A percentile compares a stretch with the other conserved stretches of the same genome.
phyloP scores from a whole-genome alignment of 2,797 vertebrate genomes.

The Sandelia bainsii region DNA sequence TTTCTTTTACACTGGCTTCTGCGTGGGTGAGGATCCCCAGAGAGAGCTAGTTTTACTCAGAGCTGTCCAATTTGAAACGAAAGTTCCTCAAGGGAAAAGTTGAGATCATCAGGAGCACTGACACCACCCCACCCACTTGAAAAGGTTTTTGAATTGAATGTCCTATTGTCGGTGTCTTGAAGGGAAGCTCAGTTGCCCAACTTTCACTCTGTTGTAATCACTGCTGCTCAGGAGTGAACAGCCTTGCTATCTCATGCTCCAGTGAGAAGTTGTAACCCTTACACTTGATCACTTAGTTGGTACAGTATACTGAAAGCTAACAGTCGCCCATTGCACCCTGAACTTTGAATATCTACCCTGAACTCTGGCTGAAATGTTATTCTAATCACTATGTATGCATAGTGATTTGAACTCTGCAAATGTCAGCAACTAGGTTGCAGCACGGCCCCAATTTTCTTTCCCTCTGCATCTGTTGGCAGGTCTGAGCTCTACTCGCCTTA shows the following conservation, averaged over 20 bases:
- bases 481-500: constrained; percentile 81
- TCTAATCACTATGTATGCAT: constrained; percentile 55
- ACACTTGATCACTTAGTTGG: constrained; percentile 31
- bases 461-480: constrained; percentile 72
- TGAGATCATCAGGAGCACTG: constrained; percentile 62
- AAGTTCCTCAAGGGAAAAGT: constrained; percentile 67
- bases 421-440: constrained; percentile 69
- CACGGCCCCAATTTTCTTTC: constrained; percentile 56
- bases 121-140: constrained; percentile 44
- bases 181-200: constrained; percentile 43
- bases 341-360: constrained; percentile 46
- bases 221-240: constrained; percentile 26
- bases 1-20: constrained; percentile 63
- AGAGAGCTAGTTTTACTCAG: constrained; percentile 70
- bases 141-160: constrained; percentile 68
- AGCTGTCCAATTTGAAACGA: constrained; percentile 73
- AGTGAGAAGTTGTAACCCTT: constrained; percentile 7
- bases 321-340: constrained; percentile 33
- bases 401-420: constrained; percentile 66
- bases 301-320: constrained; percentile 24
- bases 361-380: constrained; percentile 51
- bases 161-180: constrained; percentile 44
- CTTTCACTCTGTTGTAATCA: constrained; percentile 54
- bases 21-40: constrained; percentile 63
- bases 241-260: constrained; percentile 39